Evolutionary conservation across 1,140 invertebrate genomes (phyloP).

Genomic region (silkworm (Bombyx mori)): DNA sequence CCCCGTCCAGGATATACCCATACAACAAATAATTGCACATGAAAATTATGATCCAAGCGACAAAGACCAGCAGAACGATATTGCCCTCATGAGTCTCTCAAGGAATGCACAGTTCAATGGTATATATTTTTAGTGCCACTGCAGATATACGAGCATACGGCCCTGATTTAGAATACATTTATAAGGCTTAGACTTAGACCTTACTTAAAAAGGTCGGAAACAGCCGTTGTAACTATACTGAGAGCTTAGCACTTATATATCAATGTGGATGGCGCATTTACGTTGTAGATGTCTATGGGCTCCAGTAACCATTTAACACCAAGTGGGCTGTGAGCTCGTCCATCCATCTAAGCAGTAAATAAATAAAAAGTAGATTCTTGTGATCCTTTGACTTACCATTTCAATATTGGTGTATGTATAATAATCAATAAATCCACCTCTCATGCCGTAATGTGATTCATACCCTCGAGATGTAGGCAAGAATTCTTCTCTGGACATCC

Average conservation of each 20-base stretch:
- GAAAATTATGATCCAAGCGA: constrained; percentile 75
- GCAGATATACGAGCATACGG: no score
- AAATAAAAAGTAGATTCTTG: no score
- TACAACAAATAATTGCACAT: constrained; percentile 79
- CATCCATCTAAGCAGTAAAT: no score
- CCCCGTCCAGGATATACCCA: constrained; percentile 72
- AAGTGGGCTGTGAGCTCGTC: no score
- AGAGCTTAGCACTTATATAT: no score
- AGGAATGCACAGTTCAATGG: constrained; percentile 74
- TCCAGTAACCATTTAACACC: no score
- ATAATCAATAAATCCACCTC: constrained; percentile 87
- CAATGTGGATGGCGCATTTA: no score
- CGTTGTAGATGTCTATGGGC: no score
- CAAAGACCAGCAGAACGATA: constrained; percentile 79
- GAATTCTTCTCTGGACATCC: constrained; percentile 77
- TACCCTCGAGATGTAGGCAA: constrained; percentile 85
- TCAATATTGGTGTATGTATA: constrained; percentile 77
- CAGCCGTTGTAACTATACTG: no score
- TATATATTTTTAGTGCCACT: constrained; percentile 18
- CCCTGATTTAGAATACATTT: no score
- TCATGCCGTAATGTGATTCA: constrained; percentile 86
- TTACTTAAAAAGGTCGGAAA: no score
- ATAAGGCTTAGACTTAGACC: no score
- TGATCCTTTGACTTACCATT: constrained; percentile 25
- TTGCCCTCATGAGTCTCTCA: constrained; percentile 80